Conservation (phyloP, 1,140 invertebrate species). For the Drosophila trapezifrons region DNA sequence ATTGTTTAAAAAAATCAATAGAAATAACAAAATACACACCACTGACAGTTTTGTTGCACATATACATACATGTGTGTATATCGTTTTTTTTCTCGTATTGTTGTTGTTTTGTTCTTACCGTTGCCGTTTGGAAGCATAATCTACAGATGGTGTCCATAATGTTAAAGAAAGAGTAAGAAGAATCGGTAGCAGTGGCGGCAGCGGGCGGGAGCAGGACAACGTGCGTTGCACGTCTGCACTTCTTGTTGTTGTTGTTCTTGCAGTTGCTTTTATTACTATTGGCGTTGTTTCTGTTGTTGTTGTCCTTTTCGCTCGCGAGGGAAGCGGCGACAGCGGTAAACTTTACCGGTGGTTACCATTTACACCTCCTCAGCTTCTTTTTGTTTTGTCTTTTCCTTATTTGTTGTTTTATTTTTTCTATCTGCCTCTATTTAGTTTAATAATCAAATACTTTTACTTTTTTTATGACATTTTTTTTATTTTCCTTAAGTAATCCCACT, state of each 20-base stretch:
- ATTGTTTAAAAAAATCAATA: slow-evolving; percentile 79
- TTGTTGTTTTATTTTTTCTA: neutral
- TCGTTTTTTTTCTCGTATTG: slow-evolving; percentile 11
- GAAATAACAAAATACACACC: slow-evolving; percentile 79
- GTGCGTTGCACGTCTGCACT: slow-evolving; percentile 43
- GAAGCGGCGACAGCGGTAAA: slow-evolving; percentile 38
- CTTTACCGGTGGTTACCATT: slow-evolving; percentile 74
- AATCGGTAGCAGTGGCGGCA: slow-evolving; percentile 42
- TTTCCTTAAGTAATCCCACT: slow-evolving; percentile 5
- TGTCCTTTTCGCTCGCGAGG: slow-evolving; percentile 39
- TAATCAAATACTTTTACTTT: slow-evolving; percentile 4
- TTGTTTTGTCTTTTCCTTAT: neutral
- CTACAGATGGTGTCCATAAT: slow-evolving; percentile 84
- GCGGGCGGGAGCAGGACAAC: slow-evolving; percentile 62
- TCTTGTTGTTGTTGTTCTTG: slow-evolving; percentile 38
- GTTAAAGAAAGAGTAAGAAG: slow-evolving; percentile 20
- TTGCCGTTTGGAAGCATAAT: slow-evolving; percentile 83
- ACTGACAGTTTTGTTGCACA: slow-evolving; percentile 48
- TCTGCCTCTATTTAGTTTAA: slow-evolving; percentile 2
- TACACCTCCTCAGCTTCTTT: slow-evolving; percentile 20
- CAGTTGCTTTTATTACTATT: slow-evolving; percentile 24
- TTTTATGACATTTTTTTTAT: slow-evolving; percentile 11
- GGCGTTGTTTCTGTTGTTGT: slow-evolving; percentile 20
- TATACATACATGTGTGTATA: slow-evolving; percentile 14
- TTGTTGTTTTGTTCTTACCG: slow-evolving; percentile 61